phyloP scores from a whole-genome alignment of 2,113 vertebrate genomes.

The Rhynchopsitta pachyrhyncha region DNA sequence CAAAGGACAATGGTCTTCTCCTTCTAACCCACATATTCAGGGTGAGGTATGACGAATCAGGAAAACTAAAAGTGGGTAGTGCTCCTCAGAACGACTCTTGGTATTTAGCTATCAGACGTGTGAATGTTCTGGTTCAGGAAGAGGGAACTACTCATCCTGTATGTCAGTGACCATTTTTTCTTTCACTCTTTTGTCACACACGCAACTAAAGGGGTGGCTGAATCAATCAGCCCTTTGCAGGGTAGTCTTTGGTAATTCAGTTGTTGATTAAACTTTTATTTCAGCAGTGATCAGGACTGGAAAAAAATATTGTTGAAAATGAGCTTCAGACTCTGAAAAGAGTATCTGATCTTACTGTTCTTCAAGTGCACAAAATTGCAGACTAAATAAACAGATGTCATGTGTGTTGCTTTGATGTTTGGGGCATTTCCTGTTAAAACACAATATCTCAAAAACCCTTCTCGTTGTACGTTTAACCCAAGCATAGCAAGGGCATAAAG shows the following conservation, averaged over 20 bases:
- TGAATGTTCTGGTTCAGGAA: neutral
- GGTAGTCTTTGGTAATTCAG: neutral
- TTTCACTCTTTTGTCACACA: neutral
- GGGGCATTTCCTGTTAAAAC: neutral
- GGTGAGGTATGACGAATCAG: neutral
- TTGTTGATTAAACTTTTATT: neutral
- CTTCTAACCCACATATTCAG: neutral
- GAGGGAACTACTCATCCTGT: neutral
- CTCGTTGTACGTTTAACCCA: neutral
- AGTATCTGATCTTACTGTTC: neutral
- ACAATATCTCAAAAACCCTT: neutral
- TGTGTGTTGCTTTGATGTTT: fast-evolving
- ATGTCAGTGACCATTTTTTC: neutral
- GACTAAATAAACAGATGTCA: neutral
- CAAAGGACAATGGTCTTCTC: neutral
- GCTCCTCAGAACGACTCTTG: neutral
- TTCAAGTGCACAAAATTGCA: neutral
- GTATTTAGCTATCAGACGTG: neutral
- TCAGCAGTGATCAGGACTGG: neutral
- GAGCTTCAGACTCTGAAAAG: neutral
- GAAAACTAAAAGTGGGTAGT: neutral
- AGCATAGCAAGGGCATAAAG: neutral
- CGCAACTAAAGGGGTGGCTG: neutral
- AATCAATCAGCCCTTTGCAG: neutral
- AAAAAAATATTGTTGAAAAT: neutral